Percentiles rank a stretch among this genome's conserved stretches.
phyloP scores from a whole-genome alignment of 2,888 invertebrate species.

The Conistra vaccinii region DNA sequence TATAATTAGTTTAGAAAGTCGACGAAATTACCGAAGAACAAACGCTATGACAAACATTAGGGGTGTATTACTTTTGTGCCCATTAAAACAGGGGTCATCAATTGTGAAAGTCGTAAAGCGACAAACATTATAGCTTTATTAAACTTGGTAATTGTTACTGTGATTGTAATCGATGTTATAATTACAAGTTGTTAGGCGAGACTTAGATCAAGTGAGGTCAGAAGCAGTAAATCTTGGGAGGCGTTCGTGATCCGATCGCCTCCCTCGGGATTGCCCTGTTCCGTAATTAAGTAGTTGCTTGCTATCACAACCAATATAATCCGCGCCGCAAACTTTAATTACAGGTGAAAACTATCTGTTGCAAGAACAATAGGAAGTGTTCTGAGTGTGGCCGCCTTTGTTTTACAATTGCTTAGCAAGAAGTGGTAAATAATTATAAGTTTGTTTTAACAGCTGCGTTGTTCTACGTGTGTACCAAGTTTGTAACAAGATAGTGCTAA shows the following conservation, averaged over 20 bases:
- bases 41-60: constrained; percentile 68
- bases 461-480: constrained; percentile 61
- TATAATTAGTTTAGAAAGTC: constrained; percentile 75
- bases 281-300: constrained; percentile 84
- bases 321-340: constrained; percentile 83
- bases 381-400: constrained; percentile 63
- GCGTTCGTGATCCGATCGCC: constrained; percentile 74
- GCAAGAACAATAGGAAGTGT: constrained; percentile 69
- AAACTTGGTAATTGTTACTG: constrained; percentile 63
- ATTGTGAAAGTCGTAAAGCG: constrained; percentile 59
- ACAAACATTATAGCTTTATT: constrained; percentile 65
- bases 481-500: constrained; percentile 64
- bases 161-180: constrained; percentile 70
- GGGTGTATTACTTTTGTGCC: constrained; percentile 64
- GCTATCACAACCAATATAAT: constrained; percentile 83
- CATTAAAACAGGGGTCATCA: constrained; percentile 60
- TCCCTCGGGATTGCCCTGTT: constrained; percentile 73
- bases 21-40: constrained; percentile 67
- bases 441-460: constrained; percentile 67
- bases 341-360: constrained; percentile 75
- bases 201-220: constrained; percentile 81
- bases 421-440: constrained; percentile 67
- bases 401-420: constrained; percentile 64
- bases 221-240: constrained; percentile 82
- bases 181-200: constrained; percentile 73